phyloP scores from a whole-genome alignment of 1,140 invertebrate genomes.

The Orchestia grillus region DNA sequence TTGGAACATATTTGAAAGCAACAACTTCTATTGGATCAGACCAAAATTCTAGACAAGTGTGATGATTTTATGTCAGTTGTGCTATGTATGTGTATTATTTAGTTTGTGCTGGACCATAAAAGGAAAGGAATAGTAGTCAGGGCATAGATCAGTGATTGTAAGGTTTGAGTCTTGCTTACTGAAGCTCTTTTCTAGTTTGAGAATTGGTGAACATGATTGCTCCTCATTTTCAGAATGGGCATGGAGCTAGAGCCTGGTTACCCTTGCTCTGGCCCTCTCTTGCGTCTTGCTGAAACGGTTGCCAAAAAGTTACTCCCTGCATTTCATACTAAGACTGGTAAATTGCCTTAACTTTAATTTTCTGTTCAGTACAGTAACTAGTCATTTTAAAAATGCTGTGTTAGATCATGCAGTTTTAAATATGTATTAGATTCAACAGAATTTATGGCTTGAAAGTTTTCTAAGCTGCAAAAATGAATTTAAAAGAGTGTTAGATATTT shows the following conservation, averaged over 20 bases:
- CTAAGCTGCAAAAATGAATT: too few relatives aligned
- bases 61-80: background rate
- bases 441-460: too few relatives aligned
- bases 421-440: too few relatives aligned
- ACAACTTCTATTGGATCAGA: background rate
- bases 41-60: background rate
- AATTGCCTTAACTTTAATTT: constrained; percentile 22
- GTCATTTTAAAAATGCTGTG: too few relatives aligned
- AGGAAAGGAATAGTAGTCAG: too few relatives aligned
- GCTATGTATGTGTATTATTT: background rate
- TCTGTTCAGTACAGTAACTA: background rate
- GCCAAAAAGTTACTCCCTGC: constrained; percentile 89
- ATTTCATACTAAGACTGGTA: constrained; percentile 86
- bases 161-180: background rate
- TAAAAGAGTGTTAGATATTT: too few relatives aligned
- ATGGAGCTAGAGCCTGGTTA: constrained; percentile 90
- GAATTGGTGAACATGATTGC: background rate
- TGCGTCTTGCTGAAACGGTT: constrained; percentile 94
- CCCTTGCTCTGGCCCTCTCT: constrained; percentile 96
- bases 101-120: background rate
- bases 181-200: background rate
- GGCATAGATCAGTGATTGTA: background rate
- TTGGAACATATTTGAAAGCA: too few relatives aligned
- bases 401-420: too few relatives aligned
- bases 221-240: constrained; percentile 77